Conservation (phyloP, 2,113 vertebrate species). For the Strix aluco region DNA sequence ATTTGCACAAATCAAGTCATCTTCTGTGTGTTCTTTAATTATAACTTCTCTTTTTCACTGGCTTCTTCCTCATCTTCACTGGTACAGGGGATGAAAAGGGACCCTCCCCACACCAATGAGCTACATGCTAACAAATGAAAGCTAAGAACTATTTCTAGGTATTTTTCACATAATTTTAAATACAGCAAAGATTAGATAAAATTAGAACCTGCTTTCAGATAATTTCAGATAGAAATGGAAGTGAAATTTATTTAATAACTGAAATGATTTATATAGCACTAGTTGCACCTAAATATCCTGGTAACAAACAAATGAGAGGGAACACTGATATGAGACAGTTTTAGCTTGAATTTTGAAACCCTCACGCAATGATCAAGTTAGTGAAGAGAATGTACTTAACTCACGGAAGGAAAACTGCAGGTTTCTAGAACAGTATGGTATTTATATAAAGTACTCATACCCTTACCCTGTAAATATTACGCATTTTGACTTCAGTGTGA, state of each 20-base stretch:
- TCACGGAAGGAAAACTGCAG: not conserved
- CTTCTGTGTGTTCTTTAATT: not conserved
- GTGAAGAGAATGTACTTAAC: not conserved
- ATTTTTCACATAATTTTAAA: not conserved
- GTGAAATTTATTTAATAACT: not conserved
- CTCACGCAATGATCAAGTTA: not conserved
- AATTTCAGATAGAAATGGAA: slow-evolving; percentile 1
- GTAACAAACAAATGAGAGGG: not conserved
- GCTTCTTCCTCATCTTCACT: not conserved
- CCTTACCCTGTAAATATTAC: not conserved
- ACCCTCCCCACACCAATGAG: not conserved
- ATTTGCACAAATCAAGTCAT: not conserved
- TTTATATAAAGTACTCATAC: not conserved
- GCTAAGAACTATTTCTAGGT: not conserved
- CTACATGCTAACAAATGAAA: not conserved
- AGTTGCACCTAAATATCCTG: not conserved
- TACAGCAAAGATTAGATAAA: not conserved
- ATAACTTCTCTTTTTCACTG: not conserved
- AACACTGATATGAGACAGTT: not conserved
- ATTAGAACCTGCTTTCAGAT: not conserved
- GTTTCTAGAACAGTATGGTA: not conserved
- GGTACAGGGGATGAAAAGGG: not conserved
- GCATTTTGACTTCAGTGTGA: not conserved
- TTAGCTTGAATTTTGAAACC: not conserved
- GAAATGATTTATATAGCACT: not conserved